Base-by-base conservation (phyloP, 1,140 invertebrate species). In the Pollicipes pollicipes region DNA sequence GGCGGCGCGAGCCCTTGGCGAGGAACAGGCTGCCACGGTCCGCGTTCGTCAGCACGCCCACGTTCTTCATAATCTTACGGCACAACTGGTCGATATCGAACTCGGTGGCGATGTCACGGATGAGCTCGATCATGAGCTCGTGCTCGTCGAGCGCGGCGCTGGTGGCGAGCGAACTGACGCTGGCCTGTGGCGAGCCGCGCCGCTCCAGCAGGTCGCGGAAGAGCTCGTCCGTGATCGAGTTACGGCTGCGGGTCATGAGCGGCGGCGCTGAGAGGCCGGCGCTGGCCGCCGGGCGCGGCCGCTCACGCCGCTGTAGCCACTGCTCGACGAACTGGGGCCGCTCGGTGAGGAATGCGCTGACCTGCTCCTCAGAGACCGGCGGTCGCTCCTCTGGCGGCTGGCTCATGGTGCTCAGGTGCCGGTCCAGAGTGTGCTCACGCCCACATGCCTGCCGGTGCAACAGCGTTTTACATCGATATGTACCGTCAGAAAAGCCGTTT, bases 41-140 rank as follows among this genome's bases (percentile, higher is more conserved):
- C 0, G 91, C 91, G 73, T 89, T 84, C 4, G 91, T 94, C 66
- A 96, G 83, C 70, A 92, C 81, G 66, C 90, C 87, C 1, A 95
- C 91, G 80, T 95, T 96, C 27, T 91, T 90, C 30, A 95, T 83
- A 75, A 95, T 95, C 83, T 96, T 96, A 81, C 95, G 91, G 78
- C 92, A 96, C 8, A 96, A 84, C 21, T 90, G 87, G 79, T 95
- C 90, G 76, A 96, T 93, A 78, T 96, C 91, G 77, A 95, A 79
- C 80, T 96, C 93, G 78, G 93, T 95, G 72, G 91, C 89, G 68
- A 96, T 90, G 78, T 96, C 92, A 67, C 90, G 85, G 76, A 95
- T 94, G 70, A 95, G 83, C 80, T 95, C 91, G 90, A 95, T 93
- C 78, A 94, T 93, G 28, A 93, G 83, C 74, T 79, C 76, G 0